A percentile compares a stretch with the other conserved stretches of the same genome.
Conservation (phyloP, 2,888 invertebrate species). For the Mesorhabditis spiculigera region DNA sequence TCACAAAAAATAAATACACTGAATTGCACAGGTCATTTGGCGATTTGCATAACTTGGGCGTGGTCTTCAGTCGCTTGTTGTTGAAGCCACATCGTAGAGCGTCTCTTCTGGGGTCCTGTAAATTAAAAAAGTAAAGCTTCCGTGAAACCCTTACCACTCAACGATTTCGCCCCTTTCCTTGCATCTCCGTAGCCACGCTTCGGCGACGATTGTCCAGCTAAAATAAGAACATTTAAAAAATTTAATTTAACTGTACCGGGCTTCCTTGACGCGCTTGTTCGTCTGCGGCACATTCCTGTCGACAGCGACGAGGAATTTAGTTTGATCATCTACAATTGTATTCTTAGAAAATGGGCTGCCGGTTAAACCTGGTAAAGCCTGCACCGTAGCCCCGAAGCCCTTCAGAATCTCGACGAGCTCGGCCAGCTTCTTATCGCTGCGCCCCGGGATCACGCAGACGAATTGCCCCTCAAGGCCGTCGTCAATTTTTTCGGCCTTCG, state of each 20-base stretch:
- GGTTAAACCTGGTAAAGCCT: neutral
- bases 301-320: neutral
- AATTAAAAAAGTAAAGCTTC: too few relatives aligned
- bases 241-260: neutral
- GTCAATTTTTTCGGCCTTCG: neutral
- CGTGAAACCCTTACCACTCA: too few relatives aligned
- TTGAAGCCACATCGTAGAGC: too few relatives aligned
- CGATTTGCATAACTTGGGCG: too few relatives aligned
- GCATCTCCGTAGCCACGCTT: too few relatives aligned
- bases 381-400: neutral
- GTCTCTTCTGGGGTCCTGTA: too few relatives aligned
- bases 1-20: too few relatives aligned
- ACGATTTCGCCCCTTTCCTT: too few relatives aligned
- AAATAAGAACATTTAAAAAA: too few relatives aligned
- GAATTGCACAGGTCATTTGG: too few relatives aligned
- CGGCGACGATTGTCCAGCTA: too few relatives aligned
- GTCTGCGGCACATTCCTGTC: neutral
- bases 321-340: neutral
- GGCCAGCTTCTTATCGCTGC: neutral
- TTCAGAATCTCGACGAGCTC: conserved; percentile 1
- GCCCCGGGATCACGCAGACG: neutral
- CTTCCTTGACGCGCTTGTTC: neutral
- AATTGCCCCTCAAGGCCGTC: neutral
- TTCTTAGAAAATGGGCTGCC: neutral
- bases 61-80: too few relatives aligned